Evolutionary conservation across 2,888 invertebrate species (phyloP).

Genomic region (Adineta ricciae): DNA sequence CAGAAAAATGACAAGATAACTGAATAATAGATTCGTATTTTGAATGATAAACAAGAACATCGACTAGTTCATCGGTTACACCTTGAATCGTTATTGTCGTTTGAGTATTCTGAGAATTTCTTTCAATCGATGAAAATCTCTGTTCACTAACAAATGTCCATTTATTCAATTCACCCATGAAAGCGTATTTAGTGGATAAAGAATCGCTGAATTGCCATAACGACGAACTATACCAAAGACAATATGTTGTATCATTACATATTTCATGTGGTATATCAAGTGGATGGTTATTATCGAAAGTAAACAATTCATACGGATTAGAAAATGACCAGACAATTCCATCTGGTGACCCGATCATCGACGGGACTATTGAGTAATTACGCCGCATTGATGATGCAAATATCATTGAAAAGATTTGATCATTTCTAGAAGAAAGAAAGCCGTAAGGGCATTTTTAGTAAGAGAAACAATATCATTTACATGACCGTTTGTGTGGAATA

Average conservation of each 20-base stretch:
- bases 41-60: neutral
- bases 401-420: neutral
- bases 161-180: slow-evolving; percentile 25
- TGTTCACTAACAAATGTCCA: slow-evolving; percentile 13
- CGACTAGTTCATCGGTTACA: neutral
- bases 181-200: slow-evolving; percentile 33
- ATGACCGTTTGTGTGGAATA: neutral
- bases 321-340: neutral
- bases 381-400: neutral
- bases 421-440: neutral
- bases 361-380: neutral
- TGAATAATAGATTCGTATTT: neutral
- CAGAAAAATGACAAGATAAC: neutral
- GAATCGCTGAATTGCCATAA: neutral
- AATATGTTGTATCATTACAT: neutral
- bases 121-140: slow-evolving; percentile 50
- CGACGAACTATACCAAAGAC: neutral
- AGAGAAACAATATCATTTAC: too few relatives aligned
- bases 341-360: neutral
- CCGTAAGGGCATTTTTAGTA: too few relatives aligned
- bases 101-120: slow-evolving; percentile 61
- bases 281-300: neutral
- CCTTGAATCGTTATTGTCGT: neutral
- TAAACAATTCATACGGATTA: neutral
- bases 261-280: neutral